phyloP scores from a whole-genome alignment of 2,113 vertebrate genomes.

The Sigmodon hispidus region DNA sequence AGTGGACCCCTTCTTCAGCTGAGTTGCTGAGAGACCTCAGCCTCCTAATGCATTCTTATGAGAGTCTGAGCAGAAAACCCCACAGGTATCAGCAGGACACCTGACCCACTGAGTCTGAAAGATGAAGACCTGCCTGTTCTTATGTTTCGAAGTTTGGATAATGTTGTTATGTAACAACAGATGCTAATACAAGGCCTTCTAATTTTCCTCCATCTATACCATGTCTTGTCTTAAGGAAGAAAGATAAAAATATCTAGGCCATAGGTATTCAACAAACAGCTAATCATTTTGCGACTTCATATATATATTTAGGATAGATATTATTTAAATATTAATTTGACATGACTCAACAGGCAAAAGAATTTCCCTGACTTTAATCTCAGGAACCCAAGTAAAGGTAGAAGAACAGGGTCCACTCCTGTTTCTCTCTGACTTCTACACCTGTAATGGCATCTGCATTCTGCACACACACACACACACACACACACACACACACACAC shows the following conservation, averaged over 20 bases:
- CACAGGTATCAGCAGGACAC: not conserved
- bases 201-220: not conserved
- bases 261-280: not conserved
- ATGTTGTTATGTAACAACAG: not conserved
- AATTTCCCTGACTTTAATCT: not conserved
- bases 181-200: not conserved
- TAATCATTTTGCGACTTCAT: not conserved
- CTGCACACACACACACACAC: fast-evolving
- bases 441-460: not conserved
- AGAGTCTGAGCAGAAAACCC: not conserved
- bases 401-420: too few species aligned
- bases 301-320: not conserved
- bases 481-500: not conserved
- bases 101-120: not conserved
- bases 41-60: not conserved
- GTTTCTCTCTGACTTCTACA: not conserved
- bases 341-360: not conserved
- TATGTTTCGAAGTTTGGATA: not conserved
- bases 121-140: not conserved
- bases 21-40: not conserved
- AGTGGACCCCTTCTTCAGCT: not conserved
- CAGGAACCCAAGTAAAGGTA: not conserved
- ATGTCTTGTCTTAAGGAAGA: slow-evolving; percentile 14
- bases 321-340: not conserved
- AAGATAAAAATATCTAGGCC: not conserved